These are phyloP conservation scores for Torymus tubicola DNA, from an alignment of 2,888 invertebrate species.

Conservation along the genomic window DNA sequence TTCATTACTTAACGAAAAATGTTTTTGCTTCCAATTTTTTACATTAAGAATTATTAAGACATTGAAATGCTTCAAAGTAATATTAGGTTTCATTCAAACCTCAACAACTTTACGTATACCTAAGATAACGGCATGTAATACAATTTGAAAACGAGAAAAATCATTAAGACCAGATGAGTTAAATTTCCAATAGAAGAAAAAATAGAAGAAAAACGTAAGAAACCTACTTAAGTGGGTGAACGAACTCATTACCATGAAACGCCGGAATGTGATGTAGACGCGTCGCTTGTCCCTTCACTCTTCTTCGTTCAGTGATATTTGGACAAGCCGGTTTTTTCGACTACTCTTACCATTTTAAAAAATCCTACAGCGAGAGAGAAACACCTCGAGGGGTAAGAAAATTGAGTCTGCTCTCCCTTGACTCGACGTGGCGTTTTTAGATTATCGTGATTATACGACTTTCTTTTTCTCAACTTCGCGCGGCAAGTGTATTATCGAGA, in stretches of 20 bases:
- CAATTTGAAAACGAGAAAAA: neutral
- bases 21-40: too few relatives aligned
- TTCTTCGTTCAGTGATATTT: slow-evolving; percentile 25
- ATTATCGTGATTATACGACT: slow-evolving; percentile 6
- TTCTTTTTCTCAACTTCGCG: slow-evolving; percentile 31
- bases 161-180: too few relatives aligned
- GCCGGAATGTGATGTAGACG: slow-evolving; percentile 39
- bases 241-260: slow-evolving; percentile 44
- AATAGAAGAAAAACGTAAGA: slow-evolving; percentile 17
- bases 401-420: slow-evolving; percentile 18
- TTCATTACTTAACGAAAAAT: too few relatives aligned
- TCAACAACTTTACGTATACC: too few relatives aligned
- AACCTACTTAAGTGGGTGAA: slow-evolving; percentile 27
- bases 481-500: neutral
- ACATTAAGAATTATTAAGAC: too few relatives aligned
- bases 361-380: slow-evolving; percentile 24
- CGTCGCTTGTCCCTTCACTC: slow-evolving; percentile 19
- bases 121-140: slow-evolving; percentile 3
- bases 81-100: too few relatives aligned
- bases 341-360: slow-evolving; percentile 40
- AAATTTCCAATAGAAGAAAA: slow-evolving; percentile 13
- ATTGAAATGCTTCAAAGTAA: too few relatives aligned
- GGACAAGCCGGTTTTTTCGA: slow-evolving; percentile 50
- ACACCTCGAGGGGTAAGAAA: neutral
- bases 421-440: slow-evolving; percentile 15